phyloP scores from a whole-genome alignment of 2,113 vertebrate genomes.

The Sceloporus undulatus region DNA sequence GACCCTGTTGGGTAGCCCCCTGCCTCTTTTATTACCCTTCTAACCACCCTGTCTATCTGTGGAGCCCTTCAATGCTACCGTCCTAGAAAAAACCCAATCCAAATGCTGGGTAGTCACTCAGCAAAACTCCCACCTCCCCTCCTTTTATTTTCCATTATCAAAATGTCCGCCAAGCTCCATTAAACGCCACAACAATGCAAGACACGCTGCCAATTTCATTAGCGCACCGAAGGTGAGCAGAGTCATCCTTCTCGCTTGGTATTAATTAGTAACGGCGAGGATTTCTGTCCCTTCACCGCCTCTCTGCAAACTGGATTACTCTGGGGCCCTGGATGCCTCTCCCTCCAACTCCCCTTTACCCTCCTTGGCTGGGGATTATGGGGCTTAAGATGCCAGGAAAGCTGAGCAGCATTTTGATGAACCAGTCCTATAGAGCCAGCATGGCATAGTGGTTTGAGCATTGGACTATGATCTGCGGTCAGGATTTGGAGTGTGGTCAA shows the following conservation, averaged over 20 bases:
- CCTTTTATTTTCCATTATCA: too few species aligned
- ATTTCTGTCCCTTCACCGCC: not conserved
- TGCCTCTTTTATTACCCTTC: not conserved
- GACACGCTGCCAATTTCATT: constrained; percentile 11
- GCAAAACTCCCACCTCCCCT: too few species aligned
- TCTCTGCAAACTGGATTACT: not conserved
- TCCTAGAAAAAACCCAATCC: not conserved
- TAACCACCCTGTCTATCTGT: not conserved
- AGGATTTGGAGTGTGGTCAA: too few species aligned
- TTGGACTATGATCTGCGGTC: too few species aligned
- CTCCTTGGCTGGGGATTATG: not conserved
- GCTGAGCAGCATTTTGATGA: not conserved
- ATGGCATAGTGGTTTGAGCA: too few species aligned
- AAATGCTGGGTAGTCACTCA: not conserved
- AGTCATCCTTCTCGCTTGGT: not conserved
- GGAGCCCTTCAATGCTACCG: not conserved
- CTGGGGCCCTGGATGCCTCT: too few species aligned
- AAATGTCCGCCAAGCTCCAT: constrained; percentile 1
- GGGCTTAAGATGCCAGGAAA: not conserved
- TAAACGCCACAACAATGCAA: not conserved
- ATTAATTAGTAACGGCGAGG: not conserved
- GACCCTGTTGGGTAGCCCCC: too few species aligned
- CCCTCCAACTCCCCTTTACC: not conserved
- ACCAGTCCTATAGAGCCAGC: not conserved
- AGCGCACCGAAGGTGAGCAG: not conserved